Evolutionary conservation across 2,797 vertebrate genomes (phyloP), one percentile per base, ranked within the genome.

Genomic region (Scolopax rusticola): DNA sequence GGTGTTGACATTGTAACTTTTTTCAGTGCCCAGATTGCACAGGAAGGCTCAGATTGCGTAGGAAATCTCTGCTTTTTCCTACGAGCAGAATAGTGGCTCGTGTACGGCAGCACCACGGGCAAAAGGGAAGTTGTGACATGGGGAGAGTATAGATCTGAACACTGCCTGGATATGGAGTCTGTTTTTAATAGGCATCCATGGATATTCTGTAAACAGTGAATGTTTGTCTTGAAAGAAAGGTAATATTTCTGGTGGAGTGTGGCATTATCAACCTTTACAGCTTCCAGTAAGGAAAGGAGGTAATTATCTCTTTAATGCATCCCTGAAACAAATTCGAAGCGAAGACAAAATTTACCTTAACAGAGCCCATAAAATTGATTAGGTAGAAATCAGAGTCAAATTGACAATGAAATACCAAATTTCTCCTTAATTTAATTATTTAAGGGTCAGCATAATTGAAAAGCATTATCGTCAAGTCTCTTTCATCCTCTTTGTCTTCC

Each of bases 381-480:
- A 91, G 91, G 59, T 63, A 89, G 68, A 87, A 79, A 74, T 51
- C 75, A 61, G 90, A 86, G 38, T 87, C 57, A 91, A 90, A 77
- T 57, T 89, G 85, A 93, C 65, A 87, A 63, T 77, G 87, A 96
- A 93, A 90, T 88, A 69, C 68, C 7, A 78, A 61, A 36, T 92
- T 97, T 92, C 88, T 88, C 36, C 63, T 93, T 93, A 69, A 82
- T 75, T 94, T 89, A 94, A 91, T 96, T 10, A 68, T 87, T 83
- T 87, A 32, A 32, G 13, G 91, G 53, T 88, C 91, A 68, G 6
- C 43, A 51, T 85, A 89, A 90, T 79, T 83, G 71, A 96, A 59
- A 61, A 53, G 40, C 8, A 60, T 89, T 95, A 70, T 53, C 57
- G 76, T 94, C 54, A 43, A 47, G 75, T 65, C 67, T 65, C 19